Base-by-base conservation (phyloP, 2,113 vertebrate genomes). In the Pomatostomus ruficeps region DNA sequence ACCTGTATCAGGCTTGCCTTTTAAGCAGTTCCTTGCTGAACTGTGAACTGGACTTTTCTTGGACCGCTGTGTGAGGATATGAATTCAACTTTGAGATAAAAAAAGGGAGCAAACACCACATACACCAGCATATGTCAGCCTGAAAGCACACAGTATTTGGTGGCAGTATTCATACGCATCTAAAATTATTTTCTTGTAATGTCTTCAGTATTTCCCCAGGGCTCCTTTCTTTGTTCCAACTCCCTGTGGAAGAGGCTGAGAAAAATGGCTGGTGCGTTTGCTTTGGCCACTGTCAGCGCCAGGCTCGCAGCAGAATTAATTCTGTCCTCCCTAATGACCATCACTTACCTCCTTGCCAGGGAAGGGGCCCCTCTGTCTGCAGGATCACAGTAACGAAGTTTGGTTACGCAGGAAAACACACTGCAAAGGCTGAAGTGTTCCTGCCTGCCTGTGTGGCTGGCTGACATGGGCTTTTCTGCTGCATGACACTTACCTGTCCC, bases 151-250 rank as follows among this genome's bases (percentile, higher is more conserved):
- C 16, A 3, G n/a, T 52, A 62, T 78, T 95, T 7, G 1, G n/a
- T 59, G 45, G 43, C 35, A 58, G 36, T 43, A 57, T 55, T 59
- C 49, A 57, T 61, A 36, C 23, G 18, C 40, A 26, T 75, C 29
- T 70, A 42, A 93, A 94, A 82, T 77, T 4, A 88, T 88, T 91
- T 95, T 81, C 87, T 81, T 90, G 25, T 59, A 10, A 71, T 31
- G 22, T 73, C 65, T 83, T 85, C 68, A 62, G 45, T 70, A 43
- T 89, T 96, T 87, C 72, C 68, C 76, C 48, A 28, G 61, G 48
- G 78, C 49, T 87, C 12, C 51, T 84, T 94, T 49, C 80, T 97
- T 96, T 97, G 91, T 95, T 96, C 77, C 74, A 72, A 25, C 46
- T 96, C 88, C 82, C 93, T 20, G 17, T 73, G 71, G 61, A 77